Evolutionary conservation across 2,797 vertebrate genomes (phyloP).

Genomic region (Poecilia wingei): DNA sequence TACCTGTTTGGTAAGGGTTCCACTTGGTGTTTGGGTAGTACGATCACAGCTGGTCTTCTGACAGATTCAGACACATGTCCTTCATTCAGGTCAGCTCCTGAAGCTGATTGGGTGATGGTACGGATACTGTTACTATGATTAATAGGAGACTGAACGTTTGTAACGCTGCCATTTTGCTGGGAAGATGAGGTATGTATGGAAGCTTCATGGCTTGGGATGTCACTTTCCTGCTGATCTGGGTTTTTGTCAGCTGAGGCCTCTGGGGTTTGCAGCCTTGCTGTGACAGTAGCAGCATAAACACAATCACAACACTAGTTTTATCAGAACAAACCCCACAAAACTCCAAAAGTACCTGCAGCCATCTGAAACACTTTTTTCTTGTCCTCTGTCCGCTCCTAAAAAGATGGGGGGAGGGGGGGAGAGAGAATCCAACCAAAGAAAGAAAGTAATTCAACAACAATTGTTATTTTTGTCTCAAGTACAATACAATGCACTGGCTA

Average conservation of each 20-base stretch:
- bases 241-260: constrained; percentile 81
- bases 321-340: not conserved
- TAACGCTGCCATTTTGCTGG: constrained; percentile 81
- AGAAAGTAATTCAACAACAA: not conserved
- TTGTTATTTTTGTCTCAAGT: not conserved
- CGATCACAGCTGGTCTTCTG: constrained; percentile 73
- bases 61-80: constrained; percentile 52
- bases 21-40: constrained; percentile 73
- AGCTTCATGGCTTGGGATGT: constrained; percentile 82
- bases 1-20: constrained; percentile 82
- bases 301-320: not conserved
- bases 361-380: constrained; percentile 95
- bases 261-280: constrained; percentile 86
- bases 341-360: constrained; percentile 83
- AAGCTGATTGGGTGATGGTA: constrained; percentile 83
- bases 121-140: constrained; percentile 81
- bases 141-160: constrained; percentile 81
- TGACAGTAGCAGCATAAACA: constrained; percentile 1
- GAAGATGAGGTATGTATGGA: constrained; percentile 77
- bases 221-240: constrained; percentile 80
- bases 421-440: not conserved
- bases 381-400: constrained; percentile 92
- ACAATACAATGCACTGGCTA: not conserved
- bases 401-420: not conserved
- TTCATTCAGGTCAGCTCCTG: constrained; percentile 72